Evolutionary conservation across 2,113 vertebrate genomes (phyloP).

Genomic region (Chinchilla lanigera): DNA sequence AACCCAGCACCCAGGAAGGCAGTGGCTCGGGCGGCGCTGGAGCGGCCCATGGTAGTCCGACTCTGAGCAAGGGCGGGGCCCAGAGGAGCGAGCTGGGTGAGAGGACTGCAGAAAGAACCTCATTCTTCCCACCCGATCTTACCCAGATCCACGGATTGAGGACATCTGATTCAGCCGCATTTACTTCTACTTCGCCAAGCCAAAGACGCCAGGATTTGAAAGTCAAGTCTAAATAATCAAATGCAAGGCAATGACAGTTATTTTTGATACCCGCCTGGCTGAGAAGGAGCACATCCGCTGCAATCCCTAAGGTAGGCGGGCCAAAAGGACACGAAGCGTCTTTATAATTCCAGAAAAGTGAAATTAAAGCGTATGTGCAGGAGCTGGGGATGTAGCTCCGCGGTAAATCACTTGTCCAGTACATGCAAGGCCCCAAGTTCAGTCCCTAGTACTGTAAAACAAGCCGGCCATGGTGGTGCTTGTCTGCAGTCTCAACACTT

Average conservation of each 20-base stretch:
- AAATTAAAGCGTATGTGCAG: background rate
- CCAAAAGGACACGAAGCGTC: background rate
- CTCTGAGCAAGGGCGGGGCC: background rate
- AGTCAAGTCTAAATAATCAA: conserved; percentile 49
- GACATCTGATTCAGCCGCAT: background rate
- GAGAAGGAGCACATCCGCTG: background rate
- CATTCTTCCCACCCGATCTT: background rate
- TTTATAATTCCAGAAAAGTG: background rate
- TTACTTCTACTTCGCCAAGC: conserved; percentile 7
- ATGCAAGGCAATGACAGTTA: background rate
- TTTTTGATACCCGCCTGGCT: conserved; percentile 34
- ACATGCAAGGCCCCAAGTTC: background rate
- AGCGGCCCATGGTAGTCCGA: background rate
- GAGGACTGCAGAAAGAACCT: background rate
- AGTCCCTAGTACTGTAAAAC: background rate
- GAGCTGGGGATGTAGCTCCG: background rate
- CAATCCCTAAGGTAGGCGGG: background rate
- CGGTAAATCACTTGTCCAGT: background rate
- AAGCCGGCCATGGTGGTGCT: background rate
- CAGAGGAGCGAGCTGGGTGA: background rate
- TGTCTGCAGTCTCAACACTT: background rate
- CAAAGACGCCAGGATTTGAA: conserved; percentile 23
- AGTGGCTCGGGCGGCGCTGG: background rate
- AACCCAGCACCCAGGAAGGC: background rate
- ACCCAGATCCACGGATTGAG: background rate